A percentile compares a stretch with the other conserved stretches of the same genome.
Evolutionary conservation across 2,113 vertebrate species (phyloP).

Genomic region (Axis porcinus): DNA sequence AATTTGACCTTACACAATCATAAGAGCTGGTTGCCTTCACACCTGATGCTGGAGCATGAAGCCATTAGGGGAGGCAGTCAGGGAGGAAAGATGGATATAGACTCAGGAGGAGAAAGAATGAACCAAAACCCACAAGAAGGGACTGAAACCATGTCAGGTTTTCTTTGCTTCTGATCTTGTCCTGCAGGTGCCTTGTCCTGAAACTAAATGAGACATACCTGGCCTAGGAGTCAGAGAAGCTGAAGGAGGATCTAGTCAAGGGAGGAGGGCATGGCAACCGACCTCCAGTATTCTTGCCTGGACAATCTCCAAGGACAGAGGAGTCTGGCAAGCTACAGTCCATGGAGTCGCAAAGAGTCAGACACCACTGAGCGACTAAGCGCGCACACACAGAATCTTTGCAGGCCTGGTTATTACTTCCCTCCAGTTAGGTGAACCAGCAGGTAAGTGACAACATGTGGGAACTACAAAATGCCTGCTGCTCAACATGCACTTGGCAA

Average conservation of each 20-base stretch:
- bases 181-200: neutral
- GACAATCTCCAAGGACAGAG: neutral
- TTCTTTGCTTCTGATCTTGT: neutral
- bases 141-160: neutral
- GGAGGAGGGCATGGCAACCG: fast-evolving
- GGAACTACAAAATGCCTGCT: neutral
- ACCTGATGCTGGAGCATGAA: neutral
- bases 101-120: neutral
- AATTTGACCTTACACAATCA: neutral
- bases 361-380: neutral
- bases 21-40: neutral
- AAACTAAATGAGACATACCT: neutral
- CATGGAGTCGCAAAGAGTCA: neutral
- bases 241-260: neutral
- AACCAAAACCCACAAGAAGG: neutral
- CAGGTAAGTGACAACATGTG: neutral
- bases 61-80: neutral
- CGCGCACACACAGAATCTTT: fast-evolving
- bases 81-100: neutral
- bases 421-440: neutral
- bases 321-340: neutral
- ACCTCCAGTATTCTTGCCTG: neutral
- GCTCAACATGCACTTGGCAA: fast-evolving
- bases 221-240: neutral
- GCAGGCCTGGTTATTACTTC: neutral